Conservation (phyloP, 2,797 vertebrate species). For the Cirrhinus molitorella region DNA sequence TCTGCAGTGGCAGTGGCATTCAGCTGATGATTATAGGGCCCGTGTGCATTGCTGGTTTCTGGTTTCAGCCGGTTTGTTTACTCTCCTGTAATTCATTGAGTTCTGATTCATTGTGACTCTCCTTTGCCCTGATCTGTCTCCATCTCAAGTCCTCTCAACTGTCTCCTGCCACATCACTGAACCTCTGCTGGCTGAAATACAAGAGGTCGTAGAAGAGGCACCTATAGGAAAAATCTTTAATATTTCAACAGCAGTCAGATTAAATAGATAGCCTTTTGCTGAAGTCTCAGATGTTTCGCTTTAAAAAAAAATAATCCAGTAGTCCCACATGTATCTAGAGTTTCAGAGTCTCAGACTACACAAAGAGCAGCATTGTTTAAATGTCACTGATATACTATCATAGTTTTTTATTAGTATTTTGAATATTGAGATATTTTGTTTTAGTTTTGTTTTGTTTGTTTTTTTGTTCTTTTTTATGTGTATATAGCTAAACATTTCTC, state of each 20-base stretch:
- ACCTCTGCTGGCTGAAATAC: constrained; percentile 43
- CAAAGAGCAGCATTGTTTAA: too few relatives aligned
- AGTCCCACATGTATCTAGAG: too few relatives aligned
- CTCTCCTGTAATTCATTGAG: not conserved
- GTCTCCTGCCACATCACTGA: constrained; percentile 20
- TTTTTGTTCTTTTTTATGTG: too few relatives aligned
- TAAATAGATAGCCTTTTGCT: not conserved
- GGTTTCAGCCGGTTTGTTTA: constrained; percentile 6
- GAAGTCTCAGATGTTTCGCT: not conserved
- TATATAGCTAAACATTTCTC: not conserved
- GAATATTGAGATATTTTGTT: too few relatives aligned
- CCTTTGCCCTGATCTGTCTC: constrained; percentile 6
- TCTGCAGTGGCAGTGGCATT: not conserved
- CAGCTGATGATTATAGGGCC: not conserved
- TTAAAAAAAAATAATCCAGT: not conserved
- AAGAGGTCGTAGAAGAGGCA: not conserved
- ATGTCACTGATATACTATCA: too few relatives aligned
- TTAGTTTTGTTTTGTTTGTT: too few relatives aligned
- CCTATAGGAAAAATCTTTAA: not conserved
- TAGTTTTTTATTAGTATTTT: too few relatives aligned
- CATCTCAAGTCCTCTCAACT: constrained; percentile 24
- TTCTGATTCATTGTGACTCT: constrained; percentile 4
- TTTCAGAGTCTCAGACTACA: not conserved
- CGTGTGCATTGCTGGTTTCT: constrained; percentile 6
- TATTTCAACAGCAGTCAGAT: not conserved